These are phyloP conservation scores for Smutsia temminckii DNA, from an alignment of 2,797 vertebrate genomes.

Conservation along the genomic window DNA sequence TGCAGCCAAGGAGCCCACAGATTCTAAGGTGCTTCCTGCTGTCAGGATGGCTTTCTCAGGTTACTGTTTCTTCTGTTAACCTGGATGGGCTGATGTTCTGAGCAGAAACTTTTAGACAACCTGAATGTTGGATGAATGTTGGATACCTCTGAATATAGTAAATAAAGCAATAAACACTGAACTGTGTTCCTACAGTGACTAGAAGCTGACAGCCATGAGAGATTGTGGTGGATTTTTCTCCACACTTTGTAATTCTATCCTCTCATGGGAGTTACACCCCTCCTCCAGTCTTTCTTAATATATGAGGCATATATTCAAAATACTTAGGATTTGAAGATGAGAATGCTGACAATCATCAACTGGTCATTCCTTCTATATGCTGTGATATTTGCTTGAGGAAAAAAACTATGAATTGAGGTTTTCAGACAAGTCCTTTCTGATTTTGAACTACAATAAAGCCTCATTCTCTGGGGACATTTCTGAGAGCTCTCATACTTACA, in stretches of 20 bases:
- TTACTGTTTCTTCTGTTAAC: neutral
- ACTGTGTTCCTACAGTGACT: neutral
- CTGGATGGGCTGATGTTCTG: neutral
- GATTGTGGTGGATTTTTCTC: neutral
- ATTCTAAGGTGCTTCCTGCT: conserved; percentile 8
- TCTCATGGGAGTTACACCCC: neutral
- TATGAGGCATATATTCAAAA: neutral
- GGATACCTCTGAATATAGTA: neutral
- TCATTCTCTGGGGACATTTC: neutral
- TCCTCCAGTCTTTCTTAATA: neutral
- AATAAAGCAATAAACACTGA: neutral
- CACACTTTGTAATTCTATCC: neutral
- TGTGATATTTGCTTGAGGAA: neutral
- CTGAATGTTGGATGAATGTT: no score
- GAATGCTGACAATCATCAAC: neutral
- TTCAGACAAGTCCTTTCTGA: neutral
- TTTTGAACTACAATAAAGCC: conserved; percentile 20
- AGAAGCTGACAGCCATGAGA: neutral
- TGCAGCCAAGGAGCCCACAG: neutral
- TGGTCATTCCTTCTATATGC: neutral
- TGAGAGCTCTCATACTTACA: neutral
- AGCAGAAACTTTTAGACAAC: neutral
- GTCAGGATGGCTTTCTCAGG: neutral
- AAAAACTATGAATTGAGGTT: neutral
- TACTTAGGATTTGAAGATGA: conserved; percentile 33